Evolutionary conservation across 2,888 invertebrate genomes (phyloP).

Genomic region (Caprella mutica): DNA sequence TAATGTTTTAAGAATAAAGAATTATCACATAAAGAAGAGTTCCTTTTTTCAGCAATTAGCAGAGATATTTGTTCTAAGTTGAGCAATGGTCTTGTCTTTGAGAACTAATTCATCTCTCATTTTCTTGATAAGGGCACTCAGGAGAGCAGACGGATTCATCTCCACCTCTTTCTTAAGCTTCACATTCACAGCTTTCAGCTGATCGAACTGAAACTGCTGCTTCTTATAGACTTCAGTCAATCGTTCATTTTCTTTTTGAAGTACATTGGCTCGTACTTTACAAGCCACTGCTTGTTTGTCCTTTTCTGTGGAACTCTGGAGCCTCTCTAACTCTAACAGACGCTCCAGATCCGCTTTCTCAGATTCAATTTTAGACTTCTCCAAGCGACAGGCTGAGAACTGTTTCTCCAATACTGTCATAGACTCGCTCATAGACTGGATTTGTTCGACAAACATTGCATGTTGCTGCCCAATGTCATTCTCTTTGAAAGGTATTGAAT

Average conservation of each 20-base stretch:
- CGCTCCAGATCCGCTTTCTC: neutral
- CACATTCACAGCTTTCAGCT: no score
- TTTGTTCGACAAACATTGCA: constrained; percentile 2
- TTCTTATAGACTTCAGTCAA: no score
- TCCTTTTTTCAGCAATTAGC: no score
- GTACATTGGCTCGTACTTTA: no score
- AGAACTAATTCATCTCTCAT: constrained; percentile 2
- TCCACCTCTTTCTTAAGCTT: no score
- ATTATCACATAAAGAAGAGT: no score
- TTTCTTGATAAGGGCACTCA: constrained; percentile 1
- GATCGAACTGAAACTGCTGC: no score
- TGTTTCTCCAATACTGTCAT: constrained; percentile 3
- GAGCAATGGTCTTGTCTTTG: neutral
- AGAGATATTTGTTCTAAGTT: neutral
- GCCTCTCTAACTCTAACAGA: neutral
- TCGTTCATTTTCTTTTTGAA: no score
- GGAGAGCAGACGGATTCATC: neutral
- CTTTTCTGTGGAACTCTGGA: neutral
- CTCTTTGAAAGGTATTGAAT: neutral
- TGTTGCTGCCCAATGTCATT: neutral
- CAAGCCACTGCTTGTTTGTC: constrained; percentile 5
- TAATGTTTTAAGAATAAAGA: no score
- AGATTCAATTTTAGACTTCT: no score
- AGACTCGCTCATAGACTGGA: constrained; percentile 5
- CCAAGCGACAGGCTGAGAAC: neutral